Percentiles rank a stretch among this genome's conserved stretches.
Evolutionary conservation across 2,888 invertebrate genomes (phyloP).

Genomic region (Apotomis betuletana): DNA sequence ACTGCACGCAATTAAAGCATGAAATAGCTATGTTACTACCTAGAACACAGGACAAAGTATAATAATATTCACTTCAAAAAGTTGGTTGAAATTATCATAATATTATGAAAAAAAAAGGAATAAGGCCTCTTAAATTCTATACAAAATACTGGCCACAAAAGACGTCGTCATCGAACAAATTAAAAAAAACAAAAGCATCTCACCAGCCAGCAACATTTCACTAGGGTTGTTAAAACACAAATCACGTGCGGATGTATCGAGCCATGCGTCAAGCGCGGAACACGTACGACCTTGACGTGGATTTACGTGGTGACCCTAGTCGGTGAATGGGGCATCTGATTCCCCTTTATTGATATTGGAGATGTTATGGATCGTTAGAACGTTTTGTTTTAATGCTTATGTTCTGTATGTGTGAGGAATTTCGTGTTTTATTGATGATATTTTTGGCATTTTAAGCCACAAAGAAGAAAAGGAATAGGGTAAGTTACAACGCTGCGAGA

Average conservation of each 20-base stretch:
- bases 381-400: slow-evolving; percentile 31
- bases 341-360: slow-evolving; percentile 41
- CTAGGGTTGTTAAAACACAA: slow-evolving; percentile 56
- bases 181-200: slow-evolving; percentile 5
- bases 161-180: slow-evolving; percentile 8
- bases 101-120: too few relatives aligned
- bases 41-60: too few relatives aligned
- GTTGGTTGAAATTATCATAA: too few relatives aligned
- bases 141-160: background rate
- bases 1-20: too few relatives aligned
- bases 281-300: slow-evolving; percentile 66
- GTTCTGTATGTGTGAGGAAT: background rate
- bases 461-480: too few relatives aligned
- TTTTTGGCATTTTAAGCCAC: too few relatives aligned
- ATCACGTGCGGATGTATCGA: slow-evolving; percentile 67
- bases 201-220: slow-evolving; percentile 30
- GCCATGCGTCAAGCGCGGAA: slow-evolving; percentile 56
- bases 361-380: slow-evolving; percentile 29
- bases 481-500: too few relatives aligned
- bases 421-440: background rate
- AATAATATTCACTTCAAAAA: too few relatives aligned
- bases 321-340: slow-evolving; percentile 50
- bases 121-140: too few relatives aligned
- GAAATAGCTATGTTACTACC: too few relatives aligned
- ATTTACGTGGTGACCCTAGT: slow-evolving; percentile 65